These are phyloP conservation scores for Penelope pileata DNA, from an alignment of 2,113 vertebrate genomes.

Conservation along the genomic window DNA sequence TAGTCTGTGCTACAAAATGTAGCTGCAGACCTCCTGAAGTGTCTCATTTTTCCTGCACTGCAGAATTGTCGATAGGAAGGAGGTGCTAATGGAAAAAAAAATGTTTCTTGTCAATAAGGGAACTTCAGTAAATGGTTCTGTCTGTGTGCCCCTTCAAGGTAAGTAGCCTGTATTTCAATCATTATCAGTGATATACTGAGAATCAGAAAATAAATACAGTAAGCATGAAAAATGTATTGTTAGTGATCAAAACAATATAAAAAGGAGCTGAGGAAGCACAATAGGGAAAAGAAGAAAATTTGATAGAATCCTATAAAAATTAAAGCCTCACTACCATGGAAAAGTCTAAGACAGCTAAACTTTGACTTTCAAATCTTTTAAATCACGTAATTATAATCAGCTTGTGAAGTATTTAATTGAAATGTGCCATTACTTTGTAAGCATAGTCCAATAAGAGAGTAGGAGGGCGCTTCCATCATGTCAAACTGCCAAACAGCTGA, in stretches of 20 bases:
- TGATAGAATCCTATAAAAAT: neutral
- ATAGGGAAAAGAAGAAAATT: neutral
- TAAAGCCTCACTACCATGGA: neutral
- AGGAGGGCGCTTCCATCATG: neutral
- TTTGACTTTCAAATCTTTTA: neutral
- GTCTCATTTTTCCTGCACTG: neutral
- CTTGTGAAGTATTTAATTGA: conserved; percentile 6
- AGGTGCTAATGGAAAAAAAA: neutral
- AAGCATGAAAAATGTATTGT: neutral
- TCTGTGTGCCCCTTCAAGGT: neutral
- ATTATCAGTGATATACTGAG: neutral
- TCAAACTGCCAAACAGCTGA: neutral
- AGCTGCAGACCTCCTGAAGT: neutral
- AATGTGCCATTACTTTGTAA: neutral
- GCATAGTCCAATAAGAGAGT: neutral
- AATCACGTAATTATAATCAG: conserved; percentile 29
- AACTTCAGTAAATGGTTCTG: neutral
- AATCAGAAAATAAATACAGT: conserved; percentile 30
- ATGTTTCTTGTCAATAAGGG: neutral
- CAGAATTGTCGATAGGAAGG: neutral
- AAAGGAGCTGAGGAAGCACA: neutral
- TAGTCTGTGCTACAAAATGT: neutral
- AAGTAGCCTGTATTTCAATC: neutral
- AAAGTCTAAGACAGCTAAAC: neutral
- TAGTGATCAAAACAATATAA: neutral